Percentiles rank a stretch among this genome's conserved stretches.
Conservation (phyloP, 2,888 invertebrate genomes). For the Drosophila affinis region DNA sequence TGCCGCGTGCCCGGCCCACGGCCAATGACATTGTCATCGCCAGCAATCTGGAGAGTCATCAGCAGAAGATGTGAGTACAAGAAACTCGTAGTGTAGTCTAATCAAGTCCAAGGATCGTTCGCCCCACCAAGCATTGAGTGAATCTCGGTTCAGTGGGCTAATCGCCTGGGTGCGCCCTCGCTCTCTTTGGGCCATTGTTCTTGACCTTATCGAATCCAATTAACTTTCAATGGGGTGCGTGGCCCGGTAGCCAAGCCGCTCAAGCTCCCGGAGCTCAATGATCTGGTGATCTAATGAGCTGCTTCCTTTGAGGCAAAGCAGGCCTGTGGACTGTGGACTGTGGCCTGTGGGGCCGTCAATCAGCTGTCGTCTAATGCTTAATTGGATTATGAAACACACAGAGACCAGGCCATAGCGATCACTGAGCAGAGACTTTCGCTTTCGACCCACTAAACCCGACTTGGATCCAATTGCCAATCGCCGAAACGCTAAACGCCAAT, state of each 20-base stretch:
- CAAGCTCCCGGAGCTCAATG: conserved; percentile 32
- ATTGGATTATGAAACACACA: conserved; percentile 76
- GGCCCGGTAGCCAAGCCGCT: conserved; percentile 63
- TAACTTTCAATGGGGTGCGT: conserved; percentile 68
- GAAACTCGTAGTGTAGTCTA: no score
- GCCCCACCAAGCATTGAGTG: not conserved
- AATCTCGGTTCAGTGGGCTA: conserved; percentile 1
- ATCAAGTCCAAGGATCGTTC: not conserved
- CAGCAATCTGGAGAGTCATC: conserved; percentile 79
- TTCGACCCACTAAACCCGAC: conserved; percentile 71
- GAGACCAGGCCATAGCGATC: conserved; percentile 48
- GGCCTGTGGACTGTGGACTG: conserved; percentile 1
- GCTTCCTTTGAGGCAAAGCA: conserved; percentile 61
- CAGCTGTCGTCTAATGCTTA: conserved; percentile 78
- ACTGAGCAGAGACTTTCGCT: conserved; percentile 69
- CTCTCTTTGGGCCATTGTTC: conserved; percentile 59
- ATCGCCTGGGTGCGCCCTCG: conserved; percentile 14
- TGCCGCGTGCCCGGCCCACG: conserved; percentile 80
- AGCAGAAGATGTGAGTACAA: conserved; percentile 70
- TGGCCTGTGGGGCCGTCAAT: conserved; percentile 57
- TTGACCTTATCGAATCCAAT: conserved; percentile 77
- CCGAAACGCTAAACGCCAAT: conserved; percentile 49
- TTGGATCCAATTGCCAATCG: conserved; percentile 47
- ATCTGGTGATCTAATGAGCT: conserved; percentile 69
- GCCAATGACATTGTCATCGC: conserved; percentile 64